These are phyloP conservation scores for Cheilinus undulatus DNA, from an alignment of 2,113 vertebrate species.

Conservation along the genomic window DNA sequence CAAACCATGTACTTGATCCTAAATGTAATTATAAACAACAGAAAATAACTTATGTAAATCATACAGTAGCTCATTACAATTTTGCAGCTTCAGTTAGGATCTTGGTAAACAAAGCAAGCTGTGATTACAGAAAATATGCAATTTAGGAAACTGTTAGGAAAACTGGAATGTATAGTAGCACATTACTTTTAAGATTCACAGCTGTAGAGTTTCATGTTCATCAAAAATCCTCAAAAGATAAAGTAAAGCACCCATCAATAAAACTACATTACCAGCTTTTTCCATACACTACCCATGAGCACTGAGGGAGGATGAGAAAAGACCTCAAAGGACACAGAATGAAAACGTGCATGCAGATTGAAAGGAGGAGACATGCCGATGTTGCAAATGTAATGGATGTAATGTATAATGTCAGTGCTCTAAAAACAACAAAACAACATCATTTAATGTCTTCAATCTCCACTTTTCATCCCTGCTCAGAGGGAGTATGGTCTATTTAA, in stretches of 20 bases:
- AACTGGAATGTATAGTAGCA: no score
- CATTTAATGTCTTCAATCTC: neutral
- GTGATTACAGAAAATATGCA: no score
- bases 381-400: neutral
- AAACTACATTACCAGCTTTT: neutral
- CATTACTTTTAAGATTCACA: no score
- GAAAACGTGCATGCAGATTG: neutral
- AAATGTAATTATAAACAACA: no score
- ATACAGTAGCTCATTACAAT: no score
- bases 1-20: no score
- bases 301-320: neutral
- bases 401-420: neutral
- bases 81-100: no score
- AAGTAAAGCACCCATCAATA: neutral
- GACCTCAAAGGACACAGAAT: neutral
- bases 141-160: no score
- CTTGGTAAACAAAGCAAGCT: no score
- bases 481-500: conserved; percentile 37
- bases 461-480: conserved; percentile 25
- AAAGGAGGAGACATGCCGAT: neutral
- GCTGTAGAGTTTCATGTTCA: no score
- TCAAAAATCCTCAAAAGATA: no score
- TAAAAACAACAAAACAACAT: neutral
- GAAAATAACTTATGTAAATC: no score
- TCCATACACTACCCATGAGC: neutral